Base-by-base conservation (phyloP, 2,888 invertebrate species). In the Chaetoderma sp. region DNA sequence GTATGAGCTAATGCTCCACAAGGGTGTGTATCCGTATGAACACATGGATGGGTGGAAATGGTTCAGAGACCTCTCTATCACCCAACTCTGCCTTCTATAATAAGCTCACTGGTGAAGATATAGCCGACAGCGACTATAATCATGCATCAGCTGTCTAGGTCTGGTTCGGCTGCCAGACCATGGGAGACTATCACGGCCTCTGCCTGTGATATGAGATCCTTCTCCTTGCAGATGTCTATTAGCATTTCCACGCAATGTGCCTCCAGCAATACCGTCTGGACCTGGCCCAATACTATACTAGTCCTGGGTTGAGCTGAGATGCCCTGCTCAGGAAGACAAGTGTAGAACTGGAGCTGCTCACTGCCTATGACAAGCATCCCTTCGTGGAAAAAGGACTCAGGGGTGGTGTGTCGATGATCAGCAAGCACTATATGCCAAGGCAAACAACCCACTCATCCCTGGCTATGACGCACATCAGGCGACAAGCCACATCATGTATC, bases 171-270 rank as follows among this genome's bases (percentile, higher is more conserved):
- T 60, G 68, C 16, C 65, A 61, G 25, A 72, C 71, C n/a, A 62
- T 78, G 6, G 73, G 76, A 5, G 74, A 78, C 27, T 76, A 75
- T 45, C 70, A 71, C 71, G 58, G 77, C 72, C 49, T 71, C 47
- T 63, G 74, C 70, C 25, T 50, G 68, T 65, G 74, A n/a, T n/a
- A 75, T 27, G 80, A 81, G 72, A 73, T 79, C 1, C 65, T 77
- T 16, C 65, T 79, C n/a, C 71, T 82, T 28, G 76, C 77, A 27
- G 76, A 81, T 75, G 74, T 83, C 21, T 83, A 81, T 74, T 77
- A 85, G 65, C 72, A 67, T 21, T 83, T 82, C 64, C 68, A 78
- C 66, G 62, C 72, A 30, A 65, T 77, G 21, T 73, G 75, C 68
- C 36, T 74, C 2, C 30, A 68, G 28, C 64, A 66, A 27, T 79